phyloP scores from a whole-genome alignment of 2,113 vertebrate genomes.

The Puntigrus tetrazona region DNA sequence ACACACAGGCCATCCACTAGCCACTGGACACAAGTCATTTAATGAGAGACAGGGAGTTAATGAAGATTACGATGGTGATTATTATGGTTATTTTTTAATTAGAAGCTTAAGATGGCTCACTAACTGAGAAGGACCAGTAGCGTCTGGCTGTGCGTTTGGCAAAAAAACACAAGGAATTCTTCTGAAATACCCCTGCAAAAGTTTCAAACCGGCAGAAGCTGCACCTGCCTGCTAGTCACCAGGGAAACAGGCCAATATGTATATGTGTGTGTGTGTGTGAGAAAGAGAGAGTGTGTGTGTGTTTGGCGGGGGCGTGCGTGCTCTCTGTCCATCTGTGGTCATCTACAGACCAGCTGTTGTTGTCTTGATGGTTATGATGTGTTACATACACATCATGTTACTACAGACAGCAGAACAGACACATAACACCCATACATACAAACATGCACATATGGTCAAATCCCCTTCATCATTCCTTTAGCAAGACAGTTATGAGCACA shows the following conservation, averaged over 20 bases:
- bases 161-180: not conserved
- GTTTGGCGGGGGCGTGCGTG: constrained; percentile 27
- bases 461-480: constrained; percentile 2
- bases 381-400: constrained; percentile 36
- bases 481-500: not conserved
- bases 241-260: constrained; percentile 33
- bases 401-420: not conserved
- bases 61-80: not conserved
- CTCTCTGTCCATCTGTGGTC: constrained; percentile 41
- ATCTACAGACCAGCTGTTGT: constrained; percentile 42
- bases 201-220: constrained; percentile 29
- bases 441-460: constrained; percentile 38
- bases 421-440: constrained; percentile 25
- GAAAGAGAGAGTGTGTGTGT: not conserved
- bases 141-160: not conserved
- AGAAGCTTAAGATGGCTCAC: constrained; percentile 4
- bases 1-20: not conserved
- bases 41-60: not conserved
- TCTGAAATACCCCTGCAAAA: constrained; percentile 15
- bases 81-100: not conserved
- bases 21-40: not conserved
- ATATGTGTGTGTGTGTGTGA: not conserved
- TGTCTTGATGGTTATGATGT: constrained; percentile 11
- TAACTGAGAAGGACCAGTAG: not conserved
- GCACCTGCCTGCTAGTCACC: constrained; percentile 43